Evolutionary conservation across 2,113 vertebrate species (phyloP), one percentile per base, ranked within the genome.

Genomic region (Heterotilapia buettikoferi): DNA sequence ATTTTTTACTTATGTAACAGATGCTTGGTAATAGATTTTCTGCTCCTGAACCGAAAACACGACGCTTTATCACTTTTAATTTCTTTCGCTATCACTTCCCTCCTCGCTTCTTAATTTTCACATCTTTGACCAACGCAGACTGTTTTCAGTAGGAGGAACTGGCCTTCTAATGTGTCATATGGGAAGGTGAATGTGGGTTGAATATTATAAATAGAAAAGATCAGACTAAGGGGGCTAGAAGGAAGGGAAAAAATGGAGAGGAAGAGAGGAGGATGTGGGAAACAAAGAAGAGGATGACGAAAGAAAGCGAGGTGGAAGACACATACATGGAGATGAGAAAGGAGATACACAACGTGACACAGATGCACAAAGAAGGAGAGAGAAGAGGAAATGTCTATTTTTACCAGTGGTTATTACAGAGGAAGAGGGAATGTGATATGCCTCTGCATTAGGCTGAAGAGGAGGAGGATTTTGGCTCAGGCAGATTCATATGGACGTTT

Each of bases 131-230:
- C 87, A 86, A 71, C 86, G 79, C 82, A 13, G 68, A 61, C 53
- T 26, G 80, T 85, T 91, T 86, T 80, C 40, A 88, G 78, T 83
- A 59, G 82, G 89, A 86, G 88, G 78, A 78, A 52, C 19, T 71
- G 84, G 76, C 84, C 84, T 80, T 87, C 36, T 54, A 63, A 63
- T 59, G 80, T 89, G 89, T 93, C 88, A 89, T 90, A 68, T 76
- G 73, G 88, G 91, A 91, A 94, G 86, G 89, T 91, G 90, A 94
- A 94, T 91, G 92, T 94, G 93, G 95, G 89, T 86, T 92, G 88
- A 92, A 93, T 91, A 90, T 94, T 96, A 91, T 90, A 95, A 94
- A 95, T 92, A 94, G 93, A 91, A 92, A 88, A 83, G 36, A 85
- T 91, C 84, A 84, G 63, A 92, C 81, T 56, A 87, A 91, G 61